Evolutionary conservation across 1,140 invertebrate species (phyloP), one percentile per base, ranked within the genome.

Genomic region (Phocides pigmalion): DNA sequence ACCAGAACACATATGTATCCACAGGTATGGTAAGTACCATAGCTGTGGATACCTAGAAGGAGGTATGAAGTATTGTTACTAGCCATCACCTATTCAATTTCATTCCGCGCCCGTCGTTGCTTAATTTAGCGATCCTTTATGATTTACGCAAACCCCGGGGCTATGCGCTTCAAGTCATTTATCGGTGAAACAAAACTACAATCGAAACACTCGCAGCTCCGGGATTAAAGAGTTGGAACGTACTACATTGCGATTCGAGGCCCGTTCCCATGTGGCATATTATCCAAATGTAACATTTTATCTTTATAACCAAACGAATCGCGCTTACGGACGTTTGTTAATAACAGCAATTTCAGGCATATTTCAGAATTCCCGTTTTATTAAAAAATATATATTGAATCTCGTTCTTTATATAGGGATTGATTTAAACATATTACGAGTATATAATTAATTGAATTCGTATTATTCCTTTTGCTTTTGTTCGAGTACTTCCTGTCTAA

Each of bases 191-290:
- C 42, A 46, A 46, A 46, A 46, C 17, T 22, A n/a, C 9, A 22
- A 20, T 46, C 19, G 19, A 6, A 46, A 14, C 15, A 12, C n/a
- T 25, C 20, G 46, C 12, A 49, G 19, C 46, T 25, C 46, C n/a
- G 46, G 46, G 46, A 49, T 49, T 49, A 25, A 22, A 25, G 2
- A 25, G 20, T 32, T 32, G 9, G 28, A 49, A 49, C 20, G 28
- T 28, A 39, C 35, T 39, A 11, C 25, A 28, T 8, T 11, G 3
- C 35, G 22, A 22, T 22, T 2, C 6, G 22, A 3, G 22, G 28
- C 9, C 4, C 35, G n/a, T 14, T 14, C 46, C 46, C 46, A 28
- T 28, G 12, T 28, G 46, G 12, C 46, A 25, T 17, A 15, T 49
- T 22, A 46, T n/a, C 44, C 8, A 20, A 22, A 46, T 22, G 44